These are phyloP conservation scores for Coptodon rendalli DNA, from an alignment of 2,113 vertebrate species.

Conservation along the genomic window DNA sequence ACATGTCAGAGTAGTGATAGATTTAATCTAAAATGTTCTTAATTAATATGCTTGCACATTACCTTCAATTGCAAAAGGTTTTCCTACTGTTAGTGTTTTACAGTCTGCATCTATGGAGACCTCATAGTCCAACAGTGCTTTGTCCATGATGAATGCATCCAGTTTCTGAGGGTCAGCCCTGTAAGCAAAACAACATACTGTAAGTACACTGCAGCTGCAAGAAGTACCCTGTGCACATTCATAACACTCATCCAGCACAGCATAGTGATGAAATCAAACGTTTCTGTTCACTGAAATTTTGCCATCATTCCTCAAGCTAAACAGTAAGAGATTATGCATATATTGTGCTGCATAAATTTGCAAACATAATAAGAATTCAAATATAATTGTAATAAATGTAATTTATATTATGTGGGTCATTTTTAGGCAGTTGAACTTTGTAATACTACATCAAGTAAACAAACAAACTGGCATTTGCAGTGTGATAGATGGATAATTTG, in stretches of 20 bases:
- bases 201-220: background rate
- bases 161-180: conserved; percentile 94
- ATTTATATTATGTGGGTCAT: background rate
- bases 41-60: background rate
- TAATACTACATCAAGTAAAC: background rate
- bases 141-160: conserved; percentile 99
- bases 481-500: background rate
- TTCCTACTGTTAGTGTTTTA: conserved; percentile 93
- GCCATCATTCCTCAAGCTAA: background rate
- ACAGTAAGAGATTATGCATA: background rate
- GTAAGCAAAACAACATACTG: conserved; percentile 1
- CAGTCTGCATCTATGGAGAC: conserved; percentile 98
- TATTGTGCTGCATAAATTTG: background rate
- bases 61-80: conserved; percentile 98
- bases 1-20: background rate
- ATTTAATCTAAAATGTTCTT: background rate
- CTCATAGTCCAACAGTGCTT: conserved; percentile 97
- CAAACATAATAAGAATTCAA: background rate
- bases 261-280: background rate
- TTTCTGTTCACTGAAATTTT: background rate
- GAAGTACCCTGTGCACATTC: background rate
- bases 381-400: background rate
- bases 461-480: background rate
- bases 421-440: background rate
- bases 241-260: background rate